Evolutionary conservation across 2,888 invertebrate species (phyloP), one percentile per base, ranked within the genome.

Genomic region (Drosophila antonietae): DNA sequence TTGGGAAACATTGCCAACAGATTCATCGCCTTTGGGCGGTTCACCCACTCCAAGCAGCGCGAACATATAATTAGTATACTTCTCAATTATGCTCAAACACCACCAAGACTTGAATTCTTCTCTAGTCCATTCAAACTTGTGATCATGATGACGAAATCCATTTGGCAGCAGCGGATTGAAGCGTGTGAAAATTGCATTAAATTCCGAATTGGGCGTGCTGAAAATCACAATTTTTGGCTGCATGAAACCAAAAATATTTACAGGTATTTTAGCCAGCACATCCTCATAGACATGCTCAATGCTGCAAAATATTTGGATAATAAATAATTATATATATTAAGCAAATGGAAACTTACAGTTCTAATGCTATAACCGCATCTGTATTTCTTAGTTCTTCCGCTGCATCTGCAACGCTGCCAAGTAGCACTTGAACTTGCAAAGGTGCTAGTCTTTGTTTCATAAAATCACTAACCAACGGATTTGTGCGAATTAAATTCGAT

Each of bases 91-190:
- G 89, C 96, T 95, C 58, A 93, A 90, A 68, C 96, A 95, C 97
- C n/a, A n/a, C n/a, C 98, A 98, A 73, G 95, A 94, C 92, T 96
- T 93, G 93, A 98, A 98, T 92, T 98, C 96, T 69, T 94, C 93
- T 77, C 97, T 94, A 0, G 95, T 96, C 98, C 98, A 98, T 93
- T 98, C 98, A 94, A 98, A 99, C 92, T 97, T 97, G 91, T 98
- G 98, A 93, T 99, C 98, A 88, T 94, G 92, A 92, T 98, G 97
- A 62, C 98, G 94, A 70, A 97, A 95, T 7, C 95, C 95, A 59
- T 94, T 93, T 47, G 95, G 93, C 5, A 85, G 37, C 43, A 92
- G 39, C 0, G 88, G 62, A 4, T 73, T 71, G 89, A 98, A 98
- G 0, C 97, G 92, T 0, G 55, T 80, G 9, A 89, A 85, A 7